Conservation (phyloP, 2,113 vertebrate genomes). For the Gallinago undulata region DNA sequence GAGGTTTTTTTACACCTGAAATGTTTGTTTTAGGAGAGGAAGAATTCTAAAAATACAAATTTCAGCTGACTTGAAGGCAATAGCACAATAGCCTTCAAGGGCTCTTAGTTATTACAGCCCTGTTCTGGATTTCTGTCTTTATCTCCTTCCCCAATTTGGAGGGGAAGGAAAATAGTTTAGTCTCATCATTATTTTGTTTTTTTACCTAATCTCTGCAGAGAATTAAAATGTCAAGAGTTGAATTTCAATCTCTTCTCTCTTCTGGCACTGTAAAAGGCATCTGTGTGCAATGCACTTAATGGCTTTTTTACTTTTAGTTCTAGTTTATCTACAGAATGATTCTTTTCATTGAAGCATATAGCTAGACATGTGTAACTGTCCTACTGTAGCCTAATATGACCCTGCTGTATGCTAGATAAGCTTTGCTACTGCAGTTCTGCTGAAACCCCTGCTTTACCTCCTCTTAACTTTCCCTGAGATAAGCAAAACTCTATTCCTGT, state of each 20-base stretch:
- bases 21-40: not conserved
- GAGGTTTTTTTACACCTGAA: not conserved
- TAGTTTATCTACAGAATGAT: not conserved
- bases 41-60: not conserved
- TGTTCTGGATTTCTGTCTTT: not conserved
- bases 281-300: not conserved
- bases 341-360: not conserved
- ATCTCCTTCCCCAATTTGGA: not conserved
- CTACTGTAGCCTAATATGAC: not conserved
- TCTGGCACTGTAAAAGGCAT: not conserved
- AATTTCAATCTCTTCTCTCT: not conserved
- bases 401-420: not conserved
- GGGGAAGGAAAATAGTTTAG: conserved; percentile 20
- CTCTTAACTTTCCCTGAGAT: not conserved
- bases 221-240: conserved; percentile 4
- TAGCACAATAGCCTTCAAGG: not conserved
- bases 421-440: not conserved
- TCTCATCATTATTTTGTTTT: conserved; percentile 28
- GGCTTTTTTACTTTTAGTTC: too few relatives aligned
- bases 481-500: not conserved
- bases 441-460: not conserved
- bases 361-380: not conserved
- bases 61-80: not conserved
- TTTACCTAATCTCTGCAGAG: conserved; percentile 20
- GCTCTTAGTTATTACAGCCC: not conserved